Conservation (phyloP, 2,113 vertebrate genomes). For the Geococcyx californianus region DNA sequence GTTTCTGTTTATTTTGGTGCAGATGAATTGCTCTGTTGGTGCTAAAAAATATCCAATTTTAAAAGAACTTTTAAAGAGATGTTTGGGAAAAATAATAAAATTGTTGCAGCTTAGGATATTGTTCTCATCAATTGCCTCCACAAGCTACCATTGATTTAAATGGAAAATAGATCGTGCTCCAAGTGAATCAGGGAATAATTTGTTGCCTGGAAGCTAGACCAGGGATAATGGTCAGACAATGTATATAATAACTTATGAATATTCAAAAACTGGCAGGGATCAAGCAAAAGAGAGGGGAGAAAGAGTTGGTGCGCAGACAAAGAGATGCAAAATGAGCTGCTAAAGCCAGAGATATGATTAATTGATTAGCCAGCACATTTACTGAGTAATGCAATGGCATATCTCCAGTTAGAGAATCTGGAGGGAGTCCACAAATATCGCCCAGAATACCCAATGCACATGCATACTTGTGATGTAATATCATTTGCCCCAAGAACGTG, state of each 20-base stretch:
- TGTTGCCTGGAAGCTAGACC: neutral
- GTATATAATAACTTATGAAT: neutral
- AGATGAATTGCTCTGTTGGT: neutral
- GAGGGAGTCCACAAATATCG: neutral
- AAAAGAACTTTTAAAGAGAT: neutral
- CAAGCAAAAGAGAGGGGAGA: neutral
- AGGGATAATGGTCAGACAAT: neutral
- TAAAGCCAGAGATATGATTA: neutral
- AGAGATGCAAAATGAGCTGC: neutral
- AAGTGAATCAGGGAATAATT: neutral
- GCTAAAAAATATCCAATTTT: neutral
- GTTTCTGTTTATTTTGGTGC: neutral
- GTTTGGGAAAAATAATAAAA: neutral
- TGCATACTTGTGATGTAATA: neutral
- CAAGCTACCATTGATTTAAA: neutral
- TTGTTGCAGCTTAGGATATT: rapidly evolving
- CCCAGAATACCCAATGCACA: neutral
- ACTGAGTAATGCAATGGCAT: neutral
- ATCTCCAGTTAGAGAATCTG: neutral
- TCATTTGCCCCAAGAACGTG: neutral
- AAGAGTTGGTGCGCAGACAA: neutral
- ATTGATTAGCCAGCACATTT: neutral
- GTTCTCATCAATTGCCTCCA: neutral
- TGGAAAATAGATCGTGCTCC: neutral
- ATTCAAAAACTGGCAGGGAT: neutral